phyloP scores from a whole-genome alignment of 2,888 invertebrate genomes.

The Amblyjoppa fuscipennis region DNA sequence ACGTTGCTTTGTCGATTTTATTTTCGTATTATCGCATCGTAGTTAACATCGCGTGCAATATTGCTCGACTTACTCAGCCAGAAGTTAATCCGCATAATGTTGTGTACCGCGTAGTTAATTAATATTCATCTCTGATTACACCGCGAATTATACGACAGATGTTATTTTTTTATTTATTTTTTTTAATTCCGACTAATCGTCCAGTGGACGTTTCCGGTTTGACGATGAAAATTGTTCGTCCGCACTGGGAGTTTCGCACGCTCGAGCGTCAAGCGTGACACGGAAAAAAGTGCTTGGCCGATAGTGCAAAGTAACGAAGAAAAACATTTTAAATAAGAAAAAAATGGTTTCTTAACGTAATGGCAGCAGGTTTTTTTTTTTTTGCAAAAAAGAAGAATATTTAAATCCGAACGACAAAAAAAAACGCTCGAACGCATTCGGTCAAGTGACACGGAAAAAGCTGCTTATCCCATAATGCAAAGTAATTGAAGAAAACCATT shows the following conservation, averaged over 20 bases:
- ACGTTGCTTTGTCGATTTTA: constrained; percentile 1
- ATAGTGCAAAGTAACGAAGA: too few relatives aligned
- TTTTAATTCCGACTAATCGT: neutral
- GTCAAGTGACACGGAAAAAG: too few relatives aligned
- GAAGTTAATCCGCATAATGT: neutral
- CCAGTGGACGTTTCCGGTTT: neutral
- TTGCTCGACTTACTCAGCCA: neutral
- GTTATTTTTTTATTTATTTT: neutral
- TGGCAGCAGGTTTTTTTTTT: too few relatives aligned
- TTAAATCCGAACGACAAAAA: too few relatives aligned
- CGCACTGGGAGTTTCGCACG: neutral
- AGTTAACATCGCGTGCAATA: neutral
- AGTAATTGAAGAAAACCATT: too few relatives aligned
- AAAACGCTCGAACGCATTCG: too few relatives aligned
- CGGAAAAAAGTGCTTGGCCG: too few relatives aligned
- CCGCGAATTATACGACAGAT: neutral
- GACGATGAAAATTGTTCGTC: neutral
- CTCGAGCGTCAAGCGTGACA: neutral
- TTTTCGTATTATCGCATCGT: neutral
- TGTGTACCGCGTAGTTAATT: neutral
- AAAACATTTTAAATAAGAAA: too few relatives aligned
- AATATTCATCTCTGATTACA: neutral
- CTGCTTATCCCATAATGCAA: too few relatives aligned
- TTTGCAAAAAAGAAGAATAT: too few relatives aligned
- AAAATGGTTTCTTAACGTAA: too few relatives aligned